Evolutionary conservation across 2,888 invertebrate species (phyloP), one percentile per base, ranked within the genome.

Genomic region (Panzeria rudis): DNA sequence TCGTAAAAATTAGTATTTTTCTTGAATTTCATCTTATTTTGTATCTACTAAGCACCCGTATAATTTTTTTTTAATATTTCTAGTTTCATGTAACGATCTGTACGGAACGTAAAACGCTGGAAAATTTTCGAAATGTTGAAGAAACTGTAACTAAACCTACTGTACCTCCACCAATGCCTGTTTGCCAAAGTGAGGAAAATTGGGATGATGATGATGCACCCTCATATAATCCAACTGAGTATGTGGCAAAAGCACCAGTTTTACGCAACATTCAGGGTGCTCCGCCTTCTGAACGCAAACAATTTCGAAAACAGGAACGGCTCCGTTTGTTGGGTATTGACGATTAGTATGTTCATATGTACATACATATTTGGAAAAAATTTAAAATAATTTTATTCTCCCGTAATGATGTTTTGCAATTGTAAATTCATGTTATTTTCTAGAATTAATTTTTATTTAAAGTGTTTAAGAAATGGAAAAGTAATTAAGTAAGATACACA

Each of bases 181-280:
- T 47, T 9, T 71, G 80, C 29, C 69, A 87, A 68, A 50, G 78
- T 2, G 76, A 83, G 15, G 89, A 89, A 47, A 86, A 87, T 61
- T 89, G 89, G 89, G 89, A 89, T 35, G 83, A 88, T n/a, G 79
- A 72, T 2, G 84, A 88, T 64, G 86, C 84, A 0, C 78, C 87
- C 6, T 61, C 88, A 1, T 89, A 89, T 72, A 86, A 89, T 85
- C 88, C 89, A 5, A 71, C 75, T 6, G 52, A 73, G 1, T 87
- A 89, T 32, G 83, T 86, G 9, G 41, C 79, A 0, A 84, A 82
- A n/a, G 87, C 89, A 6, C 61, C 86, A 2, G 88, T 89, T 3
- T 35, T 89, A 20, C 87, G 89, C 5, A 50, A 75, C n/a, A 77
- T 87, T 17, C 86, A 87, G 11, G 88, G 88, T 47, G 87, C 86